These are phyloP conservation scores for Drosophila pachea DNA, from an alignment of 1,140 invertebrate species.

Conservation along the genomic window DNA sequence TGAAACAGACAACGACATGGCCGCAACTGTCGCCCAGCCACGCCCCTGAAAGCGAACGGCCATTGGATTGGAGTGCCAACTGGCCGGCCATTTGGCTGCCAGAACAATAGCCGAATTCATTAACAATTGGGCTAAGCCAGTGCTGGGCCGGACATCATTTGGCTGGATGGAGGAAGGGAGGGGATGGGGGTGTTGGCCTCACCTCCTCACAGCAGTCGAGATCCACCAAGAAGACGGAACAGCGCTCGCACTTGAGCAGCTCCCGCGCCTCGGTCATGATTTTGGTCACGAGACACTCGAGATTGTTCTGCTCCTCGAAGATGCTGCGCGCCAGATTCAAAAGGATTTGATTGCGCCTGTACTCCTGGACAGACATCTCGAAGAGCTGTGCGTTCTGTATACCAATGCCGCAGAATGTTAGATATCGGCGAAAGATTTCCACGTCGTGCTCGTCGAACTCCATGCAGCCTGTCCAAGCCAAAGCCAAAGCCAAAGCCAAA, in stretches of 20 bases:
- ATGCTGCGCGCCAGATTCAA: slow-evolving; percentile 92
- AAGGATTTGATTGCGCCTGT: slow-evolving; percentile 94
- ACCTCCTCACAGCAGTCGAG: slow-evolving; percentile 92
- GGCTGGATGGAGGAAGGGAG: no score
- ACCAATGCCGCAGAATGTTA: slow-evolving; percentile 98
- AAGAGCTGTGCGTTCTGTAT: slow-evolving; percentile 98
- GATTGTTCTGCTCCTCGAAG: slow-evolving; percentile 95
- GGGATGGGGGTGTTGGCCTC: no score
- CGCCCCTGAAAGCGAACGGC: slow-evolving; percentile 12
- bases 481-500: background rate
- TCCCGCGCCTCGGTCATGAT: slow-evolving; percentile 97
- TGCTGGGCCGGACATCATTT: no score
- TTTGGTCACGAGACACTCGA: slow-evolving; percentile 95
- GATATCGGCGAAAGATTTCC: slow-evolving; percentile 91
- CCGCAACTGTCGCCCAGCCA: slow-evolving; percentile 14
- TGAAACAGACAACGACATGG: slow-evolving; percentile 55
- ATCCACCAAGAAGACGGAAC: slow-evolving; percentile 93
- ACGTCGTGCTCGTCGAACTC: slow-evolving; percentile 94
- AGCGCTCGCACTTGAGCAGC: slow-evolving; percentile 94
- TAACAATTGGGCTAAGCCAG: no score
- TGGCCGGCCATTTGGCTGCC: slow-evolving; percentile 21
- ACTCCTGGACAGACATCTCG: slow-evolving; percentile 95
- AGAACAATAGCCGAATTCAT: slow-evolving; percentile 40
- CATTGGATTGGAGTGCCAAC: slow-evolving; percentile 20
- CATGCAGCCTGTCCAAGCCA: slow-evolving; percentile 81